Base-by-base conservation (phyloP, 2,113 vertebrate species). In the Calyptomena viridis region DNA sequence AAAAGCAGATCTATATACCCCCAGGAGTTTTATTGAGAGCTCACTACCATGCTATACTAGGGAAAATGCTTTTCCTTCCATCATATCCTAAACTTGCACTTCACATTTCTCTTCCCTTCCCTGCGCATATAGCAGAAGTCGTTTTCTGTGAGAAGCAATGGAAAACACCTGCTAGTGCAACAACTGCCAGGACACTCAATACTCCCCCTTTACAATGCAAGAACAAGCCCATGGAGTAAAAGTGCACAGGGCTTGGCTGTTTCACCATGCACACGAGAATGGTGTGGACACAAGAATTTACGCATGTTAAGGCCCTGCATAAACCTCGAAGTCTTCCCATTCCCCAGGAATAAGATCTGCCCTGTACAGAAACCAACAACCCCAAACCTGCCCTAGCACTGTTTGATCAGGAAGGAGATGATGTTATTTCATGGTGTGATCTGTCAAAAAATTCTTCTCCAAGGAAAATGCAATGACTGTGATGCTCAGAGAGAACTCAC, bases 41-140 rank as follows among this genome's bases (percentile, higher is more conserved):
- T 94, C 0, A 0, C 42, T 95, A 92, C 62, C 53, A 40, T 2
- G 77, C 73, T 96, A 64, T 59, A 52, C 53, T 68, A 68, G 40
- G 64, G 68, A 66, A 92, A 94, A 96, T 56, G 69, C 33, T 90
- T 47, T 77, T 96, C 80, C 60, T 74, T 95, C 79, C 60, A 37
- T 89, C 76, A 49, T 12, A 4, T 78, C 81, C 60, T 87, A 92
- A 96, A 75, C 82, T 86, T 81, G 40, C 0, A 0, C 59, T 94
- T 93, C 83, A 86, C 79, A 78, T 52, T 56, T 86, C 82, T 42
- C 10, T 73, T 84, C 23, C 56, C 18, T 63, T 67, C 42, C 52
- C 71, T 68, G 35, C 53, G 56, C 2, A 6, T 1, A 0, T 5
- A 90, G 35, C 64, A 94, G 73, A 86, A 88, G 64, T n/a, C 2